Base-by-base conservation (phyloP, 2,113 vertebrate genomes). In the Gopherus flavomarginatus region DNA sequence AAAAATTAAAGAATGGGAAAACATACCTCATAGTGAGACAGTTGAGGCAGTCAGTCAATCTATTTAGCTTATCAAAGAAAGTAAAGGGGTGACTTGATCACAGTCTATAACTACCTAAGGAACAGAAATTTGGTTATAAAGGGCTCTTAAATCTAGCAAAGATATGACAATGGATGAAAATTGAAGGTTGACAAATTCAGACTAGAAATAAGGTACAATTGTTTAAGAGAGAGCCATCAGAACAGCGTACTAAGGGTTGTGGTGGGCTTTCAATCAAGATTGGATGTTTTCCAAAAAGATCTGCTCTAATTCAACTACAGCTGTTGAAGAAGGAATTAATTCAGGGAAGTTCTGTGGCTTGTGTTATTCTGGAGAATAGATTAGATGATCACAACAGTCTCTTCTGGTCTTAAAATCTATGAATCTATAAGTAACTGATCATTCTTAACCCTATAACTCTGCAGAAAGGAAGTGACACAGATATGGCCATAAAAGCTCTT, bases 11-110 rank as follows among this genome's bases (percentile, higher is more conserved):
- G 16, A 38, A 44, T 72, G 42, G 52, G 29, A 26, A 78, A 50
- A 62, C 26, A 75, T 17, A 16, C 22, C 49, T 69, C 17, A 17
- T 47, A 81, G 9, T 8, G 62, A 86, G 62, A n/a, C 11, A 53
- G 31, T 50, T 31, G 44, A n/a, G 65, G 16, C 44, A 49, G 6
- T 0, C 44, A 49, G 6, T 0, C 2, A 5, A 77, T 17, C 59
- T 52, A 1, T 14, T 42, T 83, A 21, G 85, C 12, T 27, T 62
- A 35, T 56, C 3, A 50, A 42, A 72, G 31, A 49, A 82, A 22
- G 38, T 1, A 29, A 85, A 81, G n/a, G 16, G 11, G 31, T 16
- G 16, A 69, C 62, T n/a, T 69, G 27, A 9, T n/a, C 7, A 6
- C 14, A 50, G 56, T n/a, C 56, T 62, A 38, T 11, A 79, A 81